These are phyloP conservation scores for Habrosyne pyritoides DNA, from an alignment of 2,888 invertebrate genomes.

Conservation along the genomic window DNA sequence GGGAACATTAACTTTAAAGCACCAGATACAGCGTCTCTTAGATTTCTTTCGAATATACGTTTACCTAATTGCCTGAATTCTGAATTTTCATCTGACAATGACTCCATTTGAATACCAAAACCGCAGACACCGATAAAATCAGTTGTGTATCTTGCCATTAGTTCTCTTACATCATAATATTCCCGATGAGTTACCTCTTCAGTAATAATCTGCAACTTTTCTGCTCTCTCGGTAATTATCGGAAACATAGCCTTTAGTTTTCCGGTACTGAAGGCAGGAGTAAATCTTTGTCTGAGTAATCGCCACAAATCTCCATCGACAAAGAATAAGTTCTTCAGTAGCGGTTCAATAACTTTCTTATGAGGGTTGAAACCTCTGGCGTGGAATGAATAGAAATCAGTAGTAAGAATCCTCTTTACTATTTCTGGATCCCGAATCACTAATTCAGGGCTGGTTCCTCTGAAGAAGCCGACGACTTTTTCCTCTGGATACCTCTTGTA, in stretches of 20 bases:
- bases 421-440: slow-evolving; percentile 69
- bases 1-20: slow-evolving; percentile 64
- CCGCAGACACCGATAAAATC: slow-evolving; percentile 75
- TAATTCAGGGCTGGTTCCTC: slow-evolving; percentile 59
- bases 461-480: slow-evolving; percentile 67
- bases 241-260: slow-evolving; percentile 75
- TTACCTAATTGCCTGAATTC: slow-evolving; percentile 67
- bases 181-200: slow-evolving; percentile 53
- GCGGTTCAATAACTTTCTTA: slow-evolving; percentile 62
- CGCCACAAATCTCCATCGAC: slow-evolving; percentile 73
- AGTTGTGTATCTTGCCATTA: slow-evolving; percentile 74
- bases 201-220: slow-evolving; percentile 59
- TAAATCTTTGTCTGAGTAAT: slow-evolving; percentile 66
- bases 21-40: slow-evolving; percentile 52
- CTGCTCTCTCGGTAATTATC: slow-evolving; percentile 66
- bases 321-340: slow-evolving; percentile 68
- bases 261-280: slow-evolving; percentile 68
- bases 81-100: slow-evolving; percentile 64
- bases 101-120: slow-evolving; percentile 70
- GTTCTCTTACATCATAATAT: slow-evolving; percentile 63
- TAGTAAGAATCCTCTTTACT: slow-evolving; percentile 61
- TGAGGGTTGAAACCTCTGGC: slow-evolving; percentile 63
- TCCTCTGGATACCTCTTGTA: slow-evolving; percentile 67
- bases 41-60: slow-evolving; percentile 61
- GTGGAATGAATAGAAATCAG: slow-evolving; percentile 65